Conservation (phyloP, 2,113 vertebrate genomes). For the Pyrgilauda ruficollis region DNA sequence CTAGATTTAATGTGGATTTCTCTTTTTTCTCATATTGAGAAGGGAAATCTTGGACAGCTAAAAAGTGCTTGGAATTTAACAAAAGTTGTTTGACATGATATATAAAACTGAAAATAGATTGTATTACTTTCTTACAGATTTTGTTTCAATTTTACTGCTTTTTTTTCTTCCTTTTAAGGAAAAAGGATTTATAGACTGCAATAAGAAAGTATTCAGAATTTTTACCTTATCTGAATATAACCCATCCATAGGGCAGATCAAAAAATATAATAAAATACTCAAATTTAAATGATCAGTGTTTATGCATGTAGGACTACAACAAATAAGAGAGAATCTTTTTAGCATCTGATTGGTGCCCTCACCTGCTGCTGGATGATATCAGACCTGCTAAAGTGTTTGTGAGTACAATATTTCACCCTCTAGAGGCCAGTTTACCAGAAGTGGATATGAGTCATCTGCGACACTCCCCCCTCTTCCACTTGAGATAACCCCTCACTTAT, state of each 20-base stretch:
- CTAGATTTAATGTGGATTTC: not conserved
- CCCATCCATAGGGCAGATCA: not conserved
- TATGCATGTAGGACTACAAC: not conserved
- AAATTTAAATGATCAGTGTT: not conserved
- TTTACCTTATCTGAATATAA: not conserved
- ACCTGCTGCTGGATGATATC: not conserved
- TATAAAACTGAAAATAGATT: not conserved
- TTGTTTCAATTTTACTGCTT: not conserved
- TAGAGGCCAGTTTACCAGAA: not conserved
- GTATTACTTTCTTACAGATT: not conserved
- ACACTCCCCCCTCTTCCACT: not conserved
- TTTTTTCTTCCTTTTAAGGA: not conserved
- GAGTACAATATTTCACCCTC: not conserved
- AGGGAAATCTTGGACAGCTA: not conserved
- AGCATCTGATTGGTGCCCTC: not conserved
- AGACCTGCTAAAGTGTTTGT: not conserved
- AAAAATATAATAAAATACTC: not conserved
- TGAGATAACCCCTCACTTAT: not conserved
- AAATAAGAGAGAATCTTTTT: not conserved
- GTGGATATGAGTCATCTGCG: accelerated
- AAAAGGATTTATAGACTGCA: not conserved
- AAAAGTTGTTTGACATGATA: not conserved
- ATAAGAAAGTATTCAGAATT: not conserved
- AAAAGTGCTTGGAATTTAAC: not conserved
- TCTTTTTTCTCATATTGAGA: not conserved